Base-by-base conservation (phyloP, 2,797 vertebrate genomes). In the Acipenser oxyrinchus region DNA sequence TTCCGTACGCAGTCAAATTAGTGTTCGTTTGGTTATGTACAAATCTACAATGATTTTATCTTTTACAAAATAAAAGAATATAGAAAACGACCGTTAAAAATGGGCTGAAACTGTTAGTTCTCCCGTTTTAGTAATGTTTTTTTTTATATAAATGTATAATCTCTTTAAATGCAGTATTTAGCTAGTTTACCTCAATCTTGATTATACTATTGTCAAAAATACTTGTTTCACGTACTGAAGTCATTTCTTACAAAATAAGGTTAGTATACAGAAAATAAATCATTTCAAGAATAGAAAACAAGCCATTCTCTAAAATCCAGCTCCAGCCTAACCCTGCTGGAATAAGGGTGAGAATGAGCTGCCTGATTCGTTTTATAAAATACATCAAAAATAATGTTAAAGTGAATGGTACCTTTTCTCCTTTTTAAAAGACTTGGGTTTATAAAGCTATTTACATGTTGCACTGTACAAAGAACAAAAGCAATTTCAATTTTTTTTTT, bases 11-110 rank as follows among this genome's bases (percentile, higher is more conserved):
- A 83, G 84, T 77, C 82, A 37, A 37, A 79, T 88, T 91, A 92
- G 90, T 92, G 89, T 92, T 92, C 86, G 84, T 91, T 89, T 89
- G 87, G 88, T 90, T 89, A 90, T 78, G 81, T 88, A 79, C 72
- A 78, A 86, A 84, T 87, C 85, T 88, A 90, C 84, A 87, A 86
- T 87, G 83, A 85, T 82, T 63, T 87, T 73, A 80, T 87, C 78
- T 83, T 87, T 88, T 89, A 90, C 81, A 90, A 89, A 90, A 89
- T 89, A 89, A 87, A 89, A 86, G 83, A 74, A 75, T 78, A 84
- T 89, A 90, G 84, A 90, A 90, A 90, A 90, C 86, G 72, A 88
- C 83, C 62, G 71, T 87, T 90, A 85, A 82, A 89, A 88, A 87
- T 81, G 3, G 83, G 87, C 80, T 78, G 78, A 84, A 81, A 87